Percentiles rank a stretch among this genome's conserved stretches.
Evolutionary conservation across 1,140 invertebrate species (phyloP).

Genomic region (Drosophila varians): DNA sequence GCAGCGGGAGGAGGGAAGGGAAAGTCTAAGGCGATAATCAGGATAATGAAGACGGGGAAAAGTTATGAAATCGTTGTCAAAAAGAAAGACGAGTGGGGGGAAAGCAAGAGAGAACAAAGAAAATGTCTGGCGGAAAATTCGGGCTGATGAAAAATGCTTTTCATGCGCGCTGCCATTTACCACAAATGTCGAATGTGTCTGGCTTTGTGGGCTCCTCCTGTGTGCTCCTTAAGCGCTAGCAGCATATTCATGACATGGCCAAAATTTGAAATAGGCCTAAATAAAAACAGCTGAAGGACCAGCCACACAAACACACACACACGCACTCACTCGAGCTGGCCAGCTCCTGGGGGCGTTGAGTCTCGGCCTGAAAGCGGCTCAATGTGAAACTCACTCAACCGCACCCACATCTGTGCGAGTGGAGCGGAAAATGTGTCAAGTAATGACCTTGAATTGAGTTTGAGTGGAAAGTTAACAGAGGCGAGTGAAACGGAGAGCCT

Average conservation of each 20-base stretch:
- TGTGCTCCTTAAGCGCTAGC: constrained; percentile 41
- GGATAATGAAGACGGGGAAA: constrained; percentile 79
- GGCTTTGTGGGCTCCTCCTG: constrained; percentile 26
- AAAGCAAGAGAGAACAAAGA: constrained; percentile 62
- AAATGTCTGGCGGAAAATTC: constrained; percentile 74
- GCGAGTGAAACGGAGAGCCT: constrained; percentile 8
- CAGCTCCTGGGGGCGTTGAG: background rate
- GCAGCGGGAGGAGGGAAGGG: background rate
- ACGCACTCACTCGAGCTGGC: background rate
- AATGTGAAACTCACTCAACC: constrained; percentile 61
- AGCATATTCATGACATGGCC: constrained; percentile 74
- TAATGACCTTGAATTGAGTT: constrained; percentile 63
- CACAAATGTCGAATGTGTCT: constrained; percentile 57
- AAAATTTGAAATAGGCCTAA: constrained; percentile 67
- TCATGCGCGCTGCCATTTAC: constrained; percentile 73
- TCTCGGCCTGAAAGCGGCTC: constrained; percentile 7
- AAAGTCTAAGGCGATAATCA: constrained; percentile 76
- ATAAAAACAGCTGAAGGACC: constrained; percentile 48
- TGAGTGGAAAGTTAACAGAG: constrained; percentile 12
- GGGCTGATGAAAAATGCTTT: constrained; percentile 81
- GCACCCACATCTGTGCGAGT: constrained; percentile 55
- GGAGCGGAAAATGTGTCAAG: constrained; percentile 71
- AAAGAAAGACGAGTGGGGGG: constrained; percentile 35
- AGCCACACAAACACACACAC: constrained; percentile 2
- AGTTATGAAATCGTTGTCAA: constrained; percentile 65